These are phyloP conservation scores for Mactra quadrangularis DNA, from an alignment of 1,140 invertebrate genomes.

Conservation along the genomic window DNA sequence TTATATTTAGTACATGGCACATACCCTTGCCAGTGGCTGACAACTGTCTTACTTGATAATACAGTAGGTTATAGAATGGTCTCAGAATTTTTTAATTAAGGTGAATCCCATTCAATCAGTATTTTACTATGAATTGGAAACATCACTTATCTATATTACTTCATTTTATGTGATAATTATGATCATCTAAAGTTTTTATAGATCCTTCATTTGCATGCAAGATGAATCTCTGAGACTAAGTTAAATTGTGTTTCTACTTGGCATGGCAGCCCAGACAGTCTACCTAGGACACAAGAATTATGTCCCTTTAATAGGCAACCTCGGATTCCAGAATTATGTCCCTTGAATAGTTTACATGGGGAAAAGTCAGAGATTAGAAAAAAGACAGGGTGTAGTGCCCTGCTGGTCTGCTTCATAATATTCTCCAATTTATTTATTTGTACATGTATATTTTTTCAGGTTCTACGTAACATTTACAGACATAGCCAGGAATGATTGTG, in stretches of 20 bases:
- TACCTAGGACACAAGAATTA: background rate
- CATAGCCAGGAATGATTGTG: constrained; percentile 50
- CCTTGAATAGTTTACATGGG: background rate
- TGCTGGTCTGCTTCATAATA: no score
- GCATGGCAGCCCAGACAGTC: background rate
- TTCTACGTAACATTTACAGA: constrained; percentile 55
- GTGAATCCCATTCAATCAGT: background rate
- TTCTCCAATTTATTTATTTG: no score
- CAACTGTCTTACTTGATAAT: no score
- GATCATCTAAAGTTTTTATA: background rate
- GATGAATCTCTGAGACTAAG: background rate
- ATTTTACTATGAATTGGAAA: background rate
- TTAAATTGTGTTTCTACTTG: background rate
- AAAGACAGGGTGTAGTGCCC: no score
- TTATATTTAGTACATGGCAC: background rate
- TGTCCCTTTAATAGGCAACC: background rate
- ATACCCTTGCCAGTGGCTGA: no score
- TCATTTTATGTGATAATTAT: background rate
- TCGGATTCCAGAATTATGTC: background rate
- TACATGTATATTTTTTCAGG: no score
- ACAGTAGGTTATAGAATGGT: background rate
- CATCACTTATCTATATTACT: background rate
- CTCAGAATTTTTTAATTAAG: background rate
- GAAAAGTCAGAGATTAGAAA: no score
- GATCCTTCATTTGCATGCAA: background rate